Percentiles rank a stretch among this genome's conserved stretches.
These are phyloP conservation scores for Hermetia illucens DNA, from an alignment of 1,140 invertebrate genomes.

Conservation along the genomic window DNA sequence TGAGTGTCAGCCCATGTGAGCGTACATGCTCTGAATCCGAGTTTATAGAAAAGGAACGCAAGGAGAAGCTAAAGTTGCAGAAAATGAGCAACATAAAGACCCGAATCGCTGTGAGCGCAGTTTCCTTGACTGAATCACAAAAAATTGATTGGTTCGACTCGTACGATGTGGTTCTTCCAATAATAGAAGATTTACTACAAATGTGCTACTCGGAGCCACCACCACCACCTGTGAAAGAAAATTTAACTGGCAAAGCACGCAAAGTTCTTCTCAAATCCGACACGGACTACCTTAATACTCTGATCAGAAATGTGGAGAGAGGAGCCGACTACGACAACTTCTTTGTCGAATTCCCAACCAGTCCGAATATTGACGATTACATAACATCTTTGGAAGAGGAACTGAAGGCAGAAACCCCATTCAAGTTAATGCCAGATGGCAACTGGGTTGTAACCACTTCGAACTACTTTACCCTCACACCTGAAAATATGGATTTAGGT, in stretches of 20 bases:
- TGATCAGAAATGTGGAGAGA: conserved; percentile 19
- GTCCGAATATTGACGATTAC: neutral
- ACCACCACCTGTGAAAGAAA: too few species aligned
- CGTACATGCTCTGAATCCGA: neutral
- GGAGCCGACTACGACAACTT: conserved; percentile 18
- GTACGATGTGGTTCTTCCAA: too few species aligned
- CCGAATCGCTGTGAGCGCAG: too few species aligned
- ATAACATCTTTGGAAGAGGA: conserved; percentile 21
- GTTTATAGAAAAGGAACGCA: neutral
- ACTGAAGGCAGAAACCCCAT: conserved; percentile 18
- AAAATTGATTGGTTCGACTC: too few species aligned
- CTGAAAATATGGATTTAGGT: conserved; percentile 18
- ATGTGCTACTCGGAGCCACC: too few species aligned
- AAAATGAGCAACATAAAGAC: too few species aligned
- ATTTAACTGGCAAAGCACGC: too few species aligned
- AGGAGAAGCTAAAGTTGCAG: neutral
- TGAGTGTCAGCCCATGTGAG: neutral
- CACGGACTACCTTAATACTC: conserved; percentile 15
- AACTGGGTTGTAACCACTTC: conserved; percentile 22
- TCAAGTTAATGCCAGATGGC: conserved; percentile 18
- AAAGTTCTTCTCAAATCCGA: conserved; percentile 18
- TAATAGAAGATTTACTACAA: too few species aligned
- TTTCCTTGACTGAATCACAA: too few species aligned
- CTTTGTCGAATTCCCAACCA: conserved; percentile 8
- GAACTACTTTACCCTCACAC: conserved; percentile 11